Evolutionary conservation across 2,797 vertebrate genomes (phyloP), one percentile per base, ranked within the genome.

Genomic region (Sarcoramphus papa): DNA sequence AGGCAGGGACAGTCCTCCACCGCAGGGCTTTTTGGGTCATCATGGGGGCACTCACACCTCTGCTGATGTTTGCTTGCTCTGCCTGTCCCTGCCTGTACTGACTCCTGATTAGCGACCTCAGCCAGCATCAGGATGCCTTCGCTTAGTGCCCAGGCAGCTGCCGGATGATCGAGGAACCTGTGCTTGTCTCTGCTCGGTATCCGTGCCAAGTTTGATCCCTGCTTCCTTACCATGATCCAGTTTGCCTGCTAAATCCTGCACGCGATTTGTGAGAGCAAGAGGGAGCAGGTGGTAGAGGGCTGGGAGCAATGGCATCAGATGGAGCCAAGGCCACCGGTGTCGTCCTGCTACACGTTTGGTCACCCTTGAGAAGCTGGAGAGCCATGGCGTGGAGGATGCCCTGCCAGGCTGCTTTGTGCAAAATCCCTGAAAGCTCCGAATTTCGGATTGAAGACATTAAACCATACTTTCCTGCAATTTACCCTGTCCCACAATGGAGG

Each of bases 281-380:
- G 47, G 40, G 14, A 80, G 31, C 47, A 48, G 79, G 62, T 50
- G 75, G 17, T 43, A 20, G 30, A 85, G 45, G 40, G n/a, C 67
- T 59, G 67, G 28, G 63, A 67, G 51, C 41, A 28, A 40, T 1
- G 5, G 23, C 9, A 15, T 14, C 1, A 1, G 35, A 25, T 2
- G 4, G 59, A 88, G 68, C 43, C 90, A 59, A 88, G 72, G 75
- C 85, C 64, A 35, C 50, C 2, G 0, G 15, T 41, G 23, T 33
- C 0, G 0, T 33, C 63, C 73, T 82, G 50, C 41, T 0, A 0
- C 11, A 6, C 2, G 0, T 72, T 53, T 25, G 4, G 59, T 82
- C 59, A n/a, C 21, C 59, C 31, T 10, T 41, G 41, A 62, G 63
- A 43, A 59, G 47, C 47, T 74, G 73, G 37, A 80, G 40, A 78